phyloP scores from a whole-genome alignment of 2,888 invertebrate genomes.

The Cataglyphis altisquamis region DNA sequence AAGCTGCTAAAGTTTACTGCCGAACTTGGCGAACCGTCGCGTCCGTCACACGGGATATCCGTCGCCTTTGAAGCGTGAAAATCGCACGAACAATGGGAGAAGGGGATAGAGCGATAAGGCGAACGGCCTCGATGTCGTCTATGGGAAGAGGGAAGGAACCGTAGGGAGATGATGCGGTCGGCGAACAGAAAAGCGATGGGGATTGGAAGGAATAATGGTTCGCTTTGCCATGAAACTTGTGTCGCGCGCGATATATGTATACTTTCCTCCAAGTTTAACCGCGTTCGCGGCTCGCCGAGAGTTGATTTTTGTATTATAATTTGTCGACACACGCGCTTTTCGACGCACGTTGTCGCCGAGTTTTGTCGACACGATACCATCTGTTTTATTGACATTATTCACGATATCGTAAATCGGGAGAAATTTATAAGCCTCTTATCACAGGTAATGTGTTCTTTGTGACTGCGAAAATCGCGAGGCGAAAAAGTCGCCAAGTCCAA shows the following conservation, averaged over 20 bases:
- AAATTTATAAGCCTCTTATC: slow-evolving; percentile 60
- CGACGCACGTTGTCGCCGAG: slow-evolving; percentile 44
- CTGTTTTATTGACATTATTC: slow-evolving; percentile 62
- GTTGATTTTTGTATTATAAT: slow-evolving; percentile 57
- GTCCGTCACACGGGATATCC: slow-evolving; percentile 55
- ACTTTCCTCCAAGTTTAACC: slow-evolving; percentile 64
- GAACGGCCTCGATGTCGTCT: slow-evolving; percentile 18
- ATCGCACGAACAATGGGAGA: slow-evolving; percentile 73
- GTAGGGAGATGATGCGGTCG: slow-evolving; percentile 43
- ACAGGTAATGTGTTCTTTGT: slow-evolving; percentile 43
- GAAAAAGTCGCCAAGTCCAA: slow-evolving; percentile 1
- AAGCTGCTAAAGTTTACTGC: slow-evolving; percentile 73
- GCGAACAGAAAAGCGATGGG: slow-evolving; percentile 36
- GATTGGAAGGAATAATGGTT: slow-evolving; percentile 27
- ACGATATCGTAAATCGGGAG: slow-evolving; percentile 48
- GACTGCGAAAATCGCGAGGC: slow-evolving; percentile 3
- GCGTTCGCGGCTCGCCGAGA: slow-evolving; percentile 45
- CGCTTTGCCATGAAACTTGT: slow-evolving; percentile 58
- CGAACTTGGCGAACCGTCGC: slow-evolving; percentile 72
- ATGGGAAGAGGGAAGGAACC: background rate
- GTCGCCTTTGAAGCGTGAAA: slow-evolving; percentile 77
- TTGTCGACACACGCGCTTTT: slow-evolving; percentile 25
- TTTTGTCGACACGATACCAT: slow-evolving; percentile 41
- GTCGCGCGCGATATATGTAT: slow-evolving; percentile 53
- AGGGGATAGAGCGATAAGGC: slow-evolving; percentile 11